Evolutionary conservation across 2,888 invertebrate species (phyloP).

Genomic region (Drosophila sordidula): DNA sequence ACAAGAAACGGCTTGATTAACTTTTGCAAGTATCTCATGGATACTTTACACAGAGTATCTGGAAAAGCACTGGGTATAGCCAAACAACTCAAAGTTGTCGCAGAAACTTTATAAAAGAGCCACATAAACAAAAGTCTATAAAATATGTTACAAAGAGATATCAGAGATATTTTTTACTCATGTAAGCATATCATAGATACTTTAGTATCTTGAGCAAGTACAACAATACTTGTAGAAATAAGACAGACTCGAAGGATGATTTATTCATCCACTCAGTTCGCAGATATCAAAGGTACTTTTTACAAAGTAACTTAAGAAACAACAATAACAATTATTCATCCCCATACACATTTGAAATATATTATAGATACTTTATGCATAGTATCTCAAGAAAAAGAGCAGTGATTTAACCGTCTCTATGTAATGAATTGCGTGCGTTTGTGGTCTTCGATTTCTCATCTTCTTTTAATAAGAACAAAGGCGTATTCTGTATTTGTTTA

Average conservation of each 20-base stretch:
- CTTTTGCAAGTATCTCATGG: slow-evolving; percentile 1
- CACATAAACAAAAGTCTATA: not conserved
- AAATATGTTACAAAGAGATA: not conserved
- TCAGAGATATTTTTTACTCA: too few relatives aligned
- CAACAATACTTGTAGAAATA: too few relatives aligned
- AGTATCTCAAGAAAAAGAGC: not conserved
- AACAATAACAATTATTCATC: not conserved
- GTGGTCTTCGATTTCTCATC: slow-evolving; percentile 5
- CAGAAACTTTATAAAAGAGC: too few relatives aligned
- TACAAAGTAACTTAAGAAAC: not conserved
- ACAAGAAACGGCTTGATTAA: not conserved
- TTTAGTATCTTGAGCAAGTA: too few relatives aligned
- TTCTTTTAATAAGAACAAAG: not conserved
- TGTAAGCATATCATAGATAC: too few relatives aligned
- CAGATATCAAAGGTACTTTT: not conserved
- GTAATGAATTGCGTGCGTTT: not conserved
- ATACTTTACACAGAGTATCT: not conserved
- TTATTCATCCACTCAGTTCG: not conserved
- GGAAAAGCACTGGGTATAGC: not conserved
- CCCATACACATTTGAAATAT: not conserved
- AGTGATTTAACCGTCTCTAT: not conserved
- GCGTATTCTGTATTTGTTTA: not conserved
- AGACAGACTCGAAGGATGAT: not conserved
- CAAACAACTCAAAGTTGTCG: not conserved
- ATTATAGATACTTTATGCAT: not conserved